phyloP scores from a whole-genome alignment of 2,113 vertebrate species.

The Syngnathus scovelli region DNA sequence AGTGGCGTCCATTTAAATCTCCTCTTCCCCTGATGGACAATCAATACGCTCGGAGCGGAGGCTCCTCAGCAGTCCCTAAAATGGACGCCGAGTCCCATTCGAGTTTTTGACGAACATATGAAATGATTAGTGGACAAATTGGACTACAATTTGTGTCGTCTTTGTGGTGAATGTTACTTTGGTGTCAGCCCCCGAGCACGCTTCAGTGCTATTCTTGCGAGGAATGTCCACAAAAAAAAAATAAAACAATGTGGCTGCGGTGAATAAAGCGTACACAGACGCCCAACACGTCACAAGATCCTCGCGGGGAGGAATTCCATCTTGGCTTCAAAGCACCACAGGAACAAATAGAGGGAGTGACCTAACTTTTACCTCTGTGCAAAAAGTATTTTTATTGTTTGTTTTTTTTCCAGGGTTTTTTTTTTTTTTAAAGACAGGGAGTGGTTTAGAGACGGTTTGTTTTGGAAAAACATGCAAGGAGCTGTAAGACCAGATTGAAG shows the following conservation, averaged over 20 bases:
- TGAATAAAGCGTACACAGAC: conserved; percentile 57
- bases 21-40: conserved; percentile 60
- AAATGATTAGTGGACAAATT: no score
- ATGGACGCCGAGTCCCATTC: not conserved
- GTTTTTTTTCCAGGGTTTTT: not conserved
- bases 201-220: conserved; percentile 62
- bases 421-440: not conserved
- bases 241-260: conserved; percentile 60
- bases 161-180: no score
- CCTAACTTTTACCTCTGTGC: conserved; percentile 16
- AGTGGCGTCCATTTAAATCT: conserved; percentile 64
- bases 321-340: conserved; percentile 38
- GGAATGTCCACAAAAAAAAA: conserved; percentile 58
- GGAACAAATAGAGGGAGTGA: conserved; percentile 35
- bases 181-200: conserved; percentile 40
- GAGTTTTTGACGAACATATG: not conserved
- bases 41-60: conserved; percentile 63
- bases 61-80: conserved; percentile 32
- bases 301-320: conserved; percentile 45
- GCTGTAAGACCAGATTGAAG: not conserved
- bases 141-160: no score
- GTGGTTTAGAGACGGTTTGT: not conserved
- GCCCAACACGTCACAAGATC: conserved; percentile 48
- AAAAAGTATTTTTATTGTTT: conserved; percentile 10
- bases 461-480: not conserved